phyloP scores from a whole-genome alignment of 1,140 invertebrate species.

The Hirudo medicinalis region DNA sequence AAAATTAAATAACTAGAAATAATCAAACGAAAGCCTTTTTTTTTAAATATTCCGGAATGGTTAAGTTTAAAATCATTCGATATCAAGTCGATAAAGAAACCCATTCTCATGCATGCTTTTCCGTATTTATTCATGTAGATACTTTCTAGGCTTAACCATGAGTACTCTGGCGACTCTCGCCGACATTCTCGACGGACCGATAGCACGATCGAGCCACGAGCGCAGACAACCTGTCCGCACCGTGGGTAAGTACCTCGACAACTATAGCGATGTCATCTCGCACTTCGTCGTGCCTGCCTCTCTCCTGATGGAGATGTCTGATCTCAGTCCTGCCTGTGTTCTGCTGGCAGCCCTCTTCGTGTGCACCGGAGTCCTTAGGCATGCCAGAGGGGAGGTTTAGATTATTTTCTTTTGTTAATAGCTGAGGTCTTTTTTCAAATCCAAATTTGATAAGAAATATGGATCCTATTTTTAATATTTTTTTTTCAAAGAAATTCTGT shows the following conservation, averaged over 20 bases:
- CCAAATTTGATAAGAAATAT: too few species aligned
- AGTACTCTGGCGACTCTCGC: conserved; percentile 2
- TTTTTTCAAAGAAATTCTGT: too few species aligned
- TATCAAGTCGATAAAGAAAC: too few species aligned
- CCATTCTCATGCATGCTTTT: not conserved
- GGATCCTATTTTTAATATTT: too few species aligned
- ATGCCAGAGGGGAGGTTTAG: conserved; percentile 5
- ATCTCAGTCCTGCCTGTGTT: not conserved
- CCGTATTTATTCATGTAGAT: not conserved
- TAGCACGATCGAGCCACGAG: conserved; percentile 4
- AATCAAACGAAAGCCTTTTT: too few species aligned
- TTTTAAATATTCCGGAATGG: too few species aligned
- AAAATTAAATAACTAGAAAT: too few species aligned
- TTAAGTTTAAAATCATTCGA: too few species aligned
- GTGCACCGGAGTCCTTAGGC: not conserved
- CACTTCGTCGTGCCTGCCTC: conserved; percentile 18
- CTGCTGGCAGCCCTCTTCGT: conserved; percentile 7
- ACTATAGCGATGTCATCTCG: conserved; percentile 14
- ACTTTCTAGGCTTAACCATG: conserved; percentile 10
- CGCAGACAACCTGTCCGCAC: conserved; percentile 2
- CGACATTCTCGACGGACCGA: conserved; percentile 17
- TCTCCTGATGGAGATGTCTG: conserved; percentile 11
- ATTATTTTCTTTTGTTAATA: too few species aligned
- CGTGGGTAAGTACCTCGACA: conserved; percentile 11
- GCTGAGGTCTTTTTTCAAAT: too few species aligned